Evolutionary conservation across 2,797 vertebrate species (phyloP).

Genomic region (Ibycter americanus): DNA sequence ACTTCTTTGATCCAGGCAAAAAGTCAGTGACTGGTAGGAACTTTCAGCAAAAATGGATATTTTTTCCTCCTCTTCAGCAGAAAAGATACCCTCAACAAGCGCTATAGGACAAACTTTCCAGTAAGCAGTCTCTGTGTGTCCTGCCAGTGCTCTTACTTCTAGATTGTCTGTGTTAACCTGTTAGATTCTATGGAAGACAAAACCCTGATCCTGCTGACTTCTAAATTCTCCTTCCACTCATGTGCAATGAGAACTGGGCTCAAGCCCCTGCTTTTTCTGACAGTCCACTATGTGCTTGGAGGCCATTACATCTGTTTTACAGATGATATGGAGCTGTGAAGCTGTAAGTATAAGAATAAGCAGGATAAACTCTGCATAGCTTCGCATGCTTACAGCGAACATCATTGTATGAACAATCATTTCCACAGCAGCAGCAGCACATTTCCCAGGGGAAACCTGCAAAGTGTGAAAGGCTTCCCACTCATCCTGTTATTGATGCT

Average conservation of each 20-base stretch:
- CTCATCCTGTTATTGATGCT: constrained; percentile 9
- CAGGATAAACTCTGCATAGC: background rate
- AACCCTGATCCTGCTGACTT: background rate
- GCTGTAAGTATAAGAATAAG: background rate
- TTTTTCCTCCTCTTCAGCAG: background rate
- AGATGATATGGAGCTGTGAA: background rate
- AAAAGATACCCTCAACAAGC: background rate
- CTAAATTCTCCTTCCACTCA: background rate
- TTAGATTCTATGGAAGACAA: background rate
- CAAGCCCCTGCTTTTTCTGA: background rate
- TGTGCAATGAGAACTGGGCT: background rate
- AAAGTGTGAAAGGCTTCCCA: constrained; percentile 21
- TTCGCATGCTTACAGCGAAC: background rate
- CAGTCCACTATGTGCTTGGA: background rate
- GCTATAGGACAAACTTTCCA: background rate
- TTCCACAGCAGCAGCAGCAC: background rate
- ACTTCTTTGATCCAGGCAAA: background rate
- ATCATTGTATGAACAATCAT: background rate
- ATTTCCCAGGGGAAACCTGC: background rate
- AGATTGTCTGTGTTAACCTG: background rate
- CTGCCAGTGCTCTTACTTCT: background rate
- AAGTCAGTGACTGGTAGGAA: background rate
- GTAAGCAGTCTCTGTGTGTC: background rate
- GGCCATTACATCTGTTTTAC: background rate
- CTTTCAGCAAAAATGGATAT: background rate